phyloP scores from a whole-genome alignment of 2,113 vertebrate species.

The Ochotona curzoniae region DNA sequence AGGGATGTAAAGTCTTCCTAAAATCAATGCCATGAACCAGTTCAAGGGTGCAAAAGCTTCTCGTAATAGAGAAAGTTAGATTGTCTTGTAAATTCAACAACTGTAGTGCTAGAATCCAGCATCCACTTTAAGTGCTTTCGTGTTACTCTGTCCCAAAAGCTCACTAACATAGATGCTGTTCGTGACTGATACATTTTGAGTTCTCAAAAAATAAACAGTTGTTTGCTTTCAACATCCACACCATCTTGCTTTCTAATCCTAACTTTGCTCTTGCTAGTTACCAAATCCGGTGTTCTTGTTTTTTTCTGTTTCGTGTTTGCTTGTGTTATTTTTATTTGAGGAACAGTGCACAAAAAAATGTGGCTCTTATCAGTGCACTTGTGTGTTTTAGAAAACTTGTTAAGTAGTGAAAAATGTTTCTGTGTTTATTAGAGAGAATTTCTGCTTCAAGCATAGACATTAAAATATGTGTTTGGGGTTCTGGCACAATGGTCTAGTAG shows the following conservation, averaged over 20 bases:
- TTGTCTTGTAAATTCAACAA: not conserved
- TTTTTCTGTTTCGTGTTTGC: not conserved
- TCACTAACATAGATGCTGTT: not conserved
- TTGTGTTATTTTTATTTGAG: not conserved
- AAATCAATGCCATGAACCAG: not conserved
- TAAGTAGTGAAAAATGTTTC: slow-evolving; percentile 26
- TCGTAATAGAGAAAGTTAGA: not conserved
- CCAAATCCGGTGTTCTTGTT: not conserved
- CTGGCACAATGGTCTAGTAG: too few relatives aligned
- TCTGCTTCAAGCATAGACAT: slow-evolving; percentile 51
- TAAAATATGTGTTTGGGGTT: not conserved
- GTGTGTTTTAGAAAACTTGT: not conserved
- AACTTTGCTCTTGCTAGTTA: not conserved
- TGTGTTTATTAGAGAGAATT: not conserved
- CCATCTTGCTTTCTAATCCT: not conserved
- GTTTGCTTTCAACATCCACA: not conserved
- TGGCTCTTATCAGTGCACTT: not conserved
- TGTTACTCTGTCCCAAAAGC: not conserved
- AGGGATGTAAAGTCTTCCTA: not conserved
- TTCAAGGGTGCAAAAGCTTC: not conserved
- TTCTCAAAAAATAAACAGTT: not conserved
- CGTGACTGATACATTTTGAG: not conserved
- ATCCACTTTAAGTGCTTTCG: not conserved
- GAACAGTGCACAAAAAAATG: not conserved
- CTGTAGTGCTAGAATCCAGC: not conserved